Evolutionary conservation across 2,888 invertebrate genomes (phyloP), one percentile per base, ranked within the genome.

Genomic region (Trilocha varians): DNA sequence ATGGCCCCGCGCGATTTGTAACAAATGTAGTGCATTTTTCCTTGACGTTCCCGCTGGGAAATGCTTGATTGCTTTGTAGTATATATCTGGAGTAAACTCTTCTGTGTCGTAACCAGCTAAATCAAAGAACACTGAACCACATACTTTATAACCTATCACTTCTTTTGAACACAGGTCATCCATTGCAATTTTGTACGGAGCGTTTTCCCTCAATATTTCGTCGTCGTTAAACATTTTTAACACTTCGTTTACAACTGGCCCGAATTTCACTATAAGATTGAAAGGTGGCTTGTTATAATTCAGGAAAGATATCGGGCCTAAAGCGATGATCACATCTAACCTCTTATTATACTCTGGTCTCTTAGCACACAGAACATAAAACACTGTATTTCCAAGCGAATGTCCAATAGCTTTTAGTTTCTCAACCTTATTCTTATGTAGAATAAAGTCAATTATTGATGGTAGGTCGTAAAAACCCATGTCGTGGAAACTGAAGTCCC

Each of bases 381-480:
- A 88, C 9, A 65, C 53, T 0, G 88, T 87, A 0, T 87, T 87
- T 4, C 92, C 93, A 55, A 82, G 80, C 0, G 91, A 92, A 62
- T 92, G 91, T 0, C 91, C 93, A 2, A 90, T 66, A 54, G 90
- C 91, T 48, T 85, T 86, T 0, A 93, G 41, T 35, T 86, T 67
- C 3, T 75, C 45, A 35, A 80, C 72, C 0, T 78, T 74, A 0
- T 91, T 91, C 5, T 46, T 43, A 1, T 54, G 40, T 8, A 67
- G 40, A 9, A 76, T 46, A 6, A 58, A 65, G 45, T 77, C 74
- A 13, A 75, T 88, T 63, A 87, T 88, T 0, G 91, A 88, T 0
- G 93, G 90, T 1, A 93, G 52, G 62, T 95, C 94, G 51, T 87
- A 87, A 14, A 68, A 52, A 0, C 91, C 93, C 65, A 91, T 89